Percentiles rank a stretch among this genome's conserved stretches.
Evolutionary conservation across 1,140 invertebrate genomes (phyloP).

Genomic region (Drosophila kepulauana): DNA sequence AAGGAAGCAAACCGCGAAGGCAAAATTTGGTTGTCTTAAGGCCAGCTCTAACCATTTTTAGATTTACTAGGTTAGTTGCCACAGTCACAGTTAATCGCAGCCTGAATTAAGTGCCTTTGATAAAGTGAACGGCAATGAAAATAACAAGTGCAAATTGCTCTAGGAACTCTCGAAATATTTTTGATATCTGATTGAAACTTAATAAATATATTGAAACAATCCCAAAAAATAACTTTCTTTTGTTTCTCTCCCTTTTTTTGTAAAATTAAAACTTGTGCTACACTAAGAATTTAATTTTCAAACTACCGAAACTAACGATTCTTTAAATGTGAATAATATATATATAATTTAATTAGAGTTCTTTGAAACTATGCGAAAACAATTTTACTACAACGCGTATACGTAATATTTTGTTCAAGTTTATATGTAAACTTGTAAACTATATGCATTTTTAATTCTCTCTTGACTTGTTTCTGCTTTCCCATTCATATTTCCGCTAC

Average conservation of each 20-base stretch:
- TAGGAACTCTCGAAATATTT: background rate
- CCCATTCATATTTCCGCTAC: slow-evolving; percentile 41
- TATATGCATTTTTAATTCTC: slow-evolving; percentile 26
- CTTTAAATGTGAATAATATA: no score
- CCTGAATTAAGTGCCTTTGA: slow-evolving; percentile 48
- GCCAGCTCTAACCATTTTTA: slow-evolving; percentile 22
- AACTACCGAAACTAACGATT: no score
- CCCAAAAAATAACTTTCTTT: background rate
- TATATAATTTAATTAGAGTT: background rate
- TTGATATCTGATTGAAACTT: background rate
- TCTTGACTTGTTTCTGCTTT: background rate
- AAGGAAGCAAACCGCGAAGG: background rate
- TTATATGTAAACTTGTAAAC: slow-evolving; percentile 12
- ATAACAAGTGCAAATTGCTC: background rate
- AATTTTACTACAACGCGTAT: slow-evolving; percentile 7
- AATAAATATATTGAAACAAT: background rate
- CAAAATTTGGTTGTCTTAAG: slow-evolving; percentile 25
- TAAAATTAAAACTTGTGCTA: no score
- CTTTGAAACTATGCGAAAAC: background rate
- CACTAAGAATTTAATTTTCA: no score
- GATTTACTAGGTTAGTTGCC: slow-evolving; percentile 47
- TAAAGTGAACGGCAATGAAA: slow-evolving; percentile 17
- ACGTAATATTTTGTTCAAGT: slow-evolving; percentile 10
- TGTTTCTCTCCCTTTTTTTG: no score
- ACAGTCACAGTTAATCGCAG: slow-evolving; percentile 56